These are phyloP conservation scores for Leptoclinus maculatus DNA, from an alignment of 2,797 vertebrate species.

Conservation along the genomic window DNA sequence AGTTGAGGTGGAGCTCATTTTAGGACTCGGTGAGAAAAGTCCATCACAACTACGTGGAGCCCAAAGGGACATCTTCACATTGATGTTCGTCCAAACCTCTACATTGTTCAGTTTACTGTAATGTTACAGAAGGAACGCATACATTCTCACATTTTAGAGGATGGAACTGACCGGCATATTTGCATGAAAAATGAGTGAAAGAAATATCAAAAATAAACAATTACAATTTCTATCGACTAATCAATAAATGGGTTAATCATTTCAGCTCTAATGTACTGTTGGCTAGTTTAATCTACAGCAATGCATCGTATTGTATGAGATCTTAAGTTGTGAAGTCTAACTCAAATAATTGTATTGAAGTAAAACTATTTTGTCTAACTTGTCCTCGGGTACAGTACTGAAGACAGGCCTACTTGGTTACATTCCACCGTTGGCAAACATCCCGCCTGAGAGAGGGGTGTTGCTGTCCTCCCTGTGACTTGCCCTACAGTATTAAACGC, in stretches of 20 bases:
- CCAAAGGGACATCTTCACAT: background rate
- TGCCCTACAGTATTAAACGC: conserved; percentile 2
- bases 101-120: background rate
- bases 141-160: background rate
- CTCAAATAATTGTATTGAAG: background rate
- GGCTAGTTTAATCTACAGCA: background rate
- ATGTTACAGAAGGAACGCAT: background rate
- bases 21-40: background rate
- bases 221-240: background rate
- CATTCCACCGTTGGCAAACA: background rate
- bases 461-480: conserved; percentile 8
- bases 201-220: too few species aligned
- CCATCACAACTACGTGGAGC: background rate
- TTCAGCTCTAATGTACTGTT: too few species aligned
- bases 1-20: background rate
- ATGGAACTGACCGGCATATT: too few species aligned
- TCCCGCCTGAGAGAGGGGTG: background rate
- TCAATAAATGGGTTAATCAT: background rate
- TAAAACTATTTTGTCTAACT: background rate
- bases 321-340: background rate
- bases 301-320: background rate
- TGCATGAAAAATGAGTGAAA: background rate
- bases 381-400: background rate
- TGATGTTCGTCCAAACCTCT: background rate
- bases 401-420: background rate